Conservation (phyloP, 2,888 invertebrate species). For the Leuctra nigra region DNA sequence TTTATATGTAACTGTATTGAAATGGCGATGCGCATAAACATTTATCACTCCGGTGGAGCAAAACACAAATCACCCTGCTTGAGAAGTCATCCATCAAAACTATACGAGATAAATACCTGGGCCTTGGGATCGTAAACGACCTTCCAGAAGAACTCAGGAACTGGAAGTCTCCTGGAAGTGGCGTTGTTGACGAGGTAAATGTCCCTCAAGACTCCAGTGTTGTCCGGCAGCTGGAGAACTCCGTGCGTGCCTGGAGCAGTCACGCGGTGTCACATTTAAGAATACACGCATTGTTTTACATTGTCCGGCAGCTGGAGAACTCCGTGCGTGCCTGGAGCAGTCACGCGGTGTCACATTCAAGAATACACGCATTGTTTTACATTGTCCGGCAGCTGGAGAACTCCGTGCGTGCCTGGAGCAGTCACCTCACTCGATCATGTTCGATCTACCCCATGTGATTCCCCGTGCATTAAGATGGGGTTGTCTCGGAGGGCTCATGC, state of each 20-base stretch:
- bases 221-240: slow-evolving; percentile 39
- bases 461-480: neutral
- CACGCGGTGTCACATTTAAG: too few relatives aligned
- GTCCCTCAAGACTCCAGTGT: slow-evolving; percentile 33
- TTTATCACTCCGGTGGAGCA: neutral
- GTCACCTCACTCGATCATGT: too few relatives aligned
- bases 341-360: too few relatives aligned
- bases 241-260: slow-evolving; percentile 40
- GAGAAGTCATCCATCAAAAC: neutral
- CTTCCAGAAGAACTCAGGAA: slow-evolving; percentile 45
- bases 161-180: slow-evolving; percentile 36
- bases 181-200: slow-evolving; percentile 39
- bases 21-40: too few relatives aligned
- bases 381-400: slow-evolving; percentile 39
- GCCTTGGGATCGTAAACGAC: slow-evolving; percentile 40
- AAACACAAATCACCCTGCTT: neutral
- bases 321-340: slow-evolving; percentile 39
- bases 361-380: too few relatives aligned
- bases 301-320: slow-evolving; percentile 39
- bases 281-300: too few relatives aligned
- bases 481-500: too few relatives aligned
- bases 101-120: too few relatives aligned
- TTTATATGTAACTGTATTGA: too few relatives aligned
- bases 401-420: slow-evolving; percentile 39
- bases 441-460: too few relatives aligned